phyloP scores from a whole-genome alignment of 1,140 invertebrate species.

The Andrena cerasifolii region DNA sequence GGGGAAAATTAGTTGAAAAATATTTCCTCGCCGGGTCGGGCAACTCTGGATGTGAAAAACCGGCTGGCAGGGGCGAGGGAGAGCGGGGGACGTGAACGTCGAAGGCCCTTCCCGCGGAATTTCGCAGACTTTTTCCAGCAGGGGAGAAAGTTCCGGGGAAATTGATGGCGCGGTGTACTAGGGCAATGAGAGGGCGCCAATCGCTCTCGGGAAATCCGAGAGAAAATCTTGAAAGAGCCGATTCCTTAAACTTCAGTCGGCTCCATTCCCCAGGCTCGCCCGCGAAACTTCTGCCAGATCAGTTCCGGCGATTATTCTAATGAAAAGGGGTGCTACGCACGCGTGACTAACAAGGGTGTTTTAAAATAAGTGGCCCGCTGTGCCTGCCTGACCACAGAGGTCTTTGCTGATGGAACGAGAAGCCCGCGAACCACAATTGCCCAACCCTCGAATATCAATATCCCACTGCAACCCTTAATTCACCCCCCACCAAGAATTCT shows the following conservation, averaged over 20 bases:
- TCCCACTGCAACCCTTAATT: too few relatives aligned
- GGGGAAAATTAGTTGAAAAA: neutral
- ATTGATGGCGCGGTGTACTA: constrained; percentile 41
- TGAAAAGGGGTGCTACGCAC: constrained; percentile 21
- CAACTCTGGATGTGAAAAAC: neutral
- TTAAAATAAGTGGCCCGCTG: neutral
- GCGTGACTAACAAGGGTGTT: neutral
- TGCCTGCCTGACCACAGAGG: too few relatives aligned
- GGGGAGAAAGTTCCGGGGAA: constrained; percentile 33
- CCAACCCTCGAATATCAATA: too few relatives aligned
- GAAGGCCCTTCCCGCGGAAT: constrained; percentile 19
- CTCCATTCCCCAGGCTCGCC: neutral
- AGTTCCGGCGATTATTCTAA: constrained; percentile 25
- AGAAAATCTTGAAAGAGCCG: constrained; percentile 30
- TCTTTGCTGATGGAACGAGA: too few relatives aligned
- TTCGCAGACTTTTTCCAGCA: constrained; percentile 32
- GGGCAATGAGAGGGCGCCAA: constrained; percentile 24
- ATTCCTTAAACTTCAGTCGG: constrained; percentile 19
- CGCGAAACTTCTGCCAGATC: constrained; percentile 11
- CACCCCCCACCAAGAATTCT: too few relatives aligned
- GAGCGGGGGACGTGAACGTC: neutral
- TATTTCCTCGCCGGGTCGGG: neutral
- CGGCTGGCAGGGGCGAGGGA: neutral
- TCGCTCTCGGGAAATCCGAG: constrained; percentile 37
- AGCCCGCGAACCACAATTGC: too few relatives aligned